Evolutionary conservation across 1,140 invertebrate species (phyloP).

Genomic region (Cotesia chilonis): DNA sequence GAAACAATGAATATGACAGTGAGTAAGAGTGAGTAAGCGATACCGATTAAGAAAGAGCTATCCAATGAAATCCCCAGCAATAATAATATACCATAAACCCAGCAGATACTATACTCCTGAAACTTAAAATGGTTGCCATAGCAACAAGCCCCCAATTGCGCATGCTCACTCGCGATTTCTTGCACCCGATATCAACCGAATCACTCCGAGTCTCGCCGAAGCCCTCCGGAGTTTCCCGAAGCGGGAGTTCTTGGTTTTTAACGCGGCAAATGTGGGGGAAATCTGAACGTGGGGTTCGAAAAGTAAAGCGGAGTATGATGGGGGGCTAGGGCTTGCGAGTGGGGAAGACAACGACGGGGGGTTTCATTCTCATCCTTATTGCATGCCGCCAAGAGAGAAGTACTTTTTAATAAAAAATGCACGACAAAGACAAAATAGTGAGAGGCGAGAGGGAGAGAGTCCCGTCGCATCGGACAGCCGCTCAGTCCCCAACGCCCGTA

Average conservation of each 20-base stretch:
- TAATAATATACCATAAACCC: too few species aligned
- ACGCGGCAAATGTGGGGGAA: not conserved
- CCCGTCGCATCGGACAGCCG: conserved; percentile 30
- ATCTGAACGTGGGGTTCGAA: conserved; percentile 33
- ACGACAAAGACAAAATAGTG: conserved; percentile 25
- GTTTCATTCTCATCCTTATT: conserved; percentile 2
- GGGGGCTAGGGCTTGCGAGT: conserved; percentile 16
- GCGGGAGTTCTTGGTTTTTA: too few species aligned
- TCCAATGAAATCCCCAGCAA: too few species aligned
- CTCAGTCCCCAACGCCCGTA: conserved; percentile 39
- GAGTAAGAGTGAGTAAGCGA: too few species aligned
- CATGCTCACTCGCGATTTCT: conserved; percentile 15
- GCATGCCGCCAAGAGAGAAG: conserved; percentile 23
- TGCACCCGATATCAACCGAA: too few species aligned
- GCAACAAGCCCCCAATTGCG: conserved; percentile 37
- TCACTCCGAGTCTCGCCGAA: too few species aligned
- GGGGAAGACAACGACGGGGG: conserved; percentile 21
- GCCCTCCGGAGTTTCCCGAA: too few species aligned
- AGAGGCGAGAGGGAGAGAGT: conserved; percentile 38
- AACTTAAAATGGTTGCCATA: conserved; percentile 42
- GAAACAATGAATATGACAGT: too few species aligned
- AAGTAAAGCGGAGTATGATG: conserved; percentile 21
- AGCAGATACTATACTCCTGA: too few species aligned
- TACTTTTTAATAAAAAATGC: not conserved
- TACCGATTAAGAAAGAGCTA: too few species aligned